These are phyloP conservation scores for Corvus cornix DNA, from an alignment of 2,113 vertebrate genomes.

Conservation along the genomic window DNA sequence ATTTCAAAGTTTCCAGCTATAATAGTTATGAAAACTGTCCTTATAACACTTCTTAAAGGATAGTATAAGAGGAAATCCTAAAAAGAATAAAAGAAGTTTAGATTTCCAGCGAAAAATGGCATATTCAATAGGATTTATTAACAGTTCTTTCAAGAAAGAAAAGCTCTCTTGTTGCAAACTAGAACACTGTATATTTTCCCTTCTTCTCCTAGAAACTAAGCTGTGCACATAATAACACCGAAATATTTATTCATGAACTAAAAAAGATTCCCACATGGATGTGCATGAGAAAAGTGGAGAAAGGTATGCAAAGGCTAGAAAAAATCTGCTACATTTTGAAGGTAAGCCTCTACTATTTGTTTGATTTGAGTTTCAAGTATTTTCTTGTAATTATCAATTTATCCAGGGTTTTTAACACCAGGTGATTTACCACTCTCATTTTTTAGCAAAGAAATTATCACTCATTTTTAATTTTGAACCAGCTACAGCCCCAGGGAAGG, in stretches of 20 bases:
- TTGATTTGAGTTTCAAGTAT: neutral
- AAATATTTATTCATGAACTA: neutral
- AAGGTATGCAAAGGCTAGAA: neutral
- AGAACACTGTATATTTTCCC: neutral
- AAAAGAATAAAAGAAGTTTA: neutral
- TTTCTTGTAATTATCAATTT: neutral
- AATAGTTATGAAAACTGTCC: neutral
- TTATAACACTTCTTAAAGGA: neutral
- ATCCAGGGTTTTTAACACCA: neutral
- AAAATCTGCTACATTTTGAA: accelerated
- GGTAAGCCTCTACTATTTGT: neutral
- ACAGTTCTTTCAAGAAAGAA: neutral
- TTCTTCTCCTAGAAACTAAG: neutral
- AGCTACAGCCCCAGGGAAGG: neutral
- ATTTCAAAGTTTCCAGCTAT: neutral
- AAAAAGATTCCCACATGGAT: accelerated
- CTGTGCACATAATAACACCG: neutral
- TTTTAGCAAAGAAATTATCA: neutral
- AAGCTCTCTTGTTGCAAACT: neutral
- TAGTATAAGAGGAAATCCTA: neutral
- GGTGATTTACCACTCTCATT: neutral
- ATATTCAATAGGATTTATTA: neutral
- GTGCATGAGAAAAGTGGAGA: neutral
- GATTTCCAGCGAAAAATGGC: neutral
- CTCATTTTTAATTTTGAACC: neutral